Conservation (phyloP, 1,140 invertebrate genomes). For the Hylaeus anthracinus region DNA sequence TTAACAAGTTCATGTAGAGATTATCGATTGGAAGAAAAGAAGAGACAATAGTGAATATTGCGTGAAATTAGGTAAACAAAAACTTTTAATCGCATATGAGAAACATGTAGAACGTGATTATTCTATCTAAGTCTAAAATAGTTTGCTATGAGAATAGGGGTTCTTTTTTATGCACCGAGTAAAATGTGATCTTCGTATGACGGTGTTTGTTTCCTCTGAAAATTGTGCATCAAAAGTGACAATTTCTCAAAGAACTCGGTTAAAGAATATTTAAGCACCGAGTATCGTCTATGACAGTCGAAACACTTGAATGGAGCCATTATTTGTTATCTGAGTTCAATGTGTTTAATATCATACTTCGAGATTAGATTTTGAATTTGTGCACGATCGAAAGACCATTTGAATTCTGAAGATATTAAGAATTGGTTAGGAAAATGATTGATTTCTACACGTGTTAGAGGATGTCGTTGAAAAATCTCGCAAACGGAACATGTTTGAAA, state of each 20-base stretch:
- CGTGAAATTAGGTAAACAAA: not conserved
- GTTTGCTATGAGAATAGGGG: not conserved
- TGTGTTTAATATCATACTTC: conserved; percentile 10
- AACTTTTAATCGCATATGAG: not conserved
- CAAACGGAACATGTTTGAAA: too few relatives aligned
- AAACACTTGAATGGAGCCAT: conserved; percentile 44
- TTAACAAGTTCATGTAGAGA: not conserved
- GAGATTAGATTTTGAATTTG: not conserved
- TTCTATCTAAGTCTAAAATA: not conserved
- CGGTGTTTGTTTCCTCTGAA: conserved; percentile 3
- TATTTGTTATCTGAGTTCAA: conserved; percentile 65
- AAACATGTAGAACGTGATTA: conserved; percentile 19
- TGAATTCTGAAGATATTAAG: too few relatives aligned
- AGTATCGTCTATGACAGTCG: conserved; percentile 41
- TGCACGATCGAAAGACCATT: too few relatives aligned
- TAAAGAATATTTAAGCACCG: not conserved
- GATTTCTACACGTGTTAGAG: too few relatives aligned
- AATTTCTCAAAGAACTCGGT: conserved; percentile 1
- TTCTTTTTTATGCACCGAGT: not conserved
- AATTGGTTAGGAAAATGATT: too few relatives aligned
- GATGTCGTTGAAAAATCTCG: too few relatives aligned
- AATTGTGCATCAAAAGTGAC: not conserved
- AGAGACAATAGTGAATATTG: not conserved
- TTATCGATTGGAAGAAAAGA: not conserved
- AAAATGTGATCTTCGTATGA: conserved; percentile 9